These are phyloP conservation scores for Rhopalosiphum maidis DNA, from an alignment of 1,140 invertebrate genomes.

Conservation along the genomic window DNA sequence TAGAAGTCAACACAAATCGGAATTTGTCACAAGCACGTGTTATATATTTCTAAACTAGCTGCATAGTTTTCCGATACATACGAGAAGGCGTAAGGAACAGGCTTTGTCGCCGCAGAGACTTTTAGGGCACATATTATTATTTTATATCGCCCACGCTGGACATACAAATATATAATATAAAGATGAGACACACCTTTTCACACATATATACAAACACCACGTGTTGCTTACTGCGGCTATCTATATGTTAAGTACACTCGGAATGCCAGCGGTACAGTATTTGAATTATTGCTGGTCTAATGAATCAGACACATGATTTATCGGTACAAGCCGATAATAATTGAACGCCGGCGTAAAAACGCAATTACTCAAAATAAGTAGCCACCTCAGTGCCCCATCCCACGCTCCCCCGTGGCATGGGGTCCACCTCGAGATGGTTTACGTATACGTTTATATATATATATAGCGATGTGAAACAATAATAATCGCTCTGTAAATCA, in stretches of 20 bases:
- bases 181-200: constrained; percentile 51
- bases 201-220: background rate
- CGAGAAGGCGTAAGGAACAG: constrained; percentile 26
- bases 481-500: constrained; percentile 33
- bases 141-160: constrained; percentile 37
- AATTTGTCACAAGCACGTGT: background rate
- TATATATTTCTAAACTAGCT: no score
- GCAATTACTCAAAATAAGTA: constrained; percentile 57
- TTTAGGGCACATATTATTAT: constrained; percentile 26
- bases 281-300: constrained; percentile 56
- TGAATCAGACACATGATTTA: constrained; percentile 56
- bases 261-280: constrained; percentile 22
- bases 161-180: constrained; percentile 10
- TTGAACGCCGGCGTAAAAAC: constrained; percentile 51
- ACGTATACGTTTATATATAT: background rate
- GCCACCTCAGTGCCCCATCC: constrained; percentile 29
- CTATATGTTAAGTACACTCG: constrained; percentile 12
- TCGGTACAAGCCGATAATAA: constrained; percentile 51
- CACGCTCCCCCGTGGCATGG: constrained; percentile 28
- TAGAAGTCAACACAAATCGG: constrained; percentile 17
- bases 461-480: constrained; percentile 17
- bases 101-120: constrained; percentile 16
- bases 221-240: background rate
- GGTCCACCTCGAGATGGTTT: background rate
- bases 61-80: constrained; percentile 16